Evolutionary conservation across 2,113 vertebrate genomes (phyloP), one percentile per base, ranked within the genome.

Genomic region (Malurus cyaneus): DNA sequence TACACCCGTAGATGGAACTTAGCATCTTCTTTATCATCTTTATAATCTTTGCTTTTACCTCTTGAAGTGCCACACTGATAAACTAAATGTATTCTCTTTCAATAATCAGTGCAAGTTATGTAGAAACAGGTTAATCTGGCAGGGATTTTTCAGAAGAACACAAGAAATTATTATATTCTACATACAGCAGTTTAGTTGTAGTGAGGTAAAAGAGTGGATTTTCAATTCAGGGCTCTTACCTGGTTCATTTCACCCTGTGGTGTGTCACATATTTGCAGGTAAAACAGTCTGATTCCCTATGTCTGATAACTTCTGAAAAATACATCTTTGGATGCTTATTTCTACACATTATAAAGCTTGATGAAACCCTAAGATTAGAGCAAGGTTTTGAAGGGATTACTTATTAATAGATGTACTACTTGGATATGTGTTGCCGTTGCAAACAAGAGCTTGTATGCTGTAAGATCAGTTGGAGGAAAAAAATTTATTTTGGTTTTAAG

Each of bases 371-470:
- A 57, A 77, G 49, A 59, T 76, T 66, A 42, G 21, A 69, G 61
- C 50, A 85, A 25, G 46, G 20, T 83, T 94, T 95, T 65, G 31
- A 93, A 41, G 32, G n/a, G 42, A 39, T 57, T 56, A 26, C 89
- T 95, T 95, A 73, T 96, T 94, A 74, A 84, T 44, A 94, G 32
- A 67, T 11, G 2, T 93, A 54, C 34, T 93, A 52, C 61, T 93
- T 86, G 73, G n/a, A 92, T 91, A 88, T 54, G 4, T 8, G 7
- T 69, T 94, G 79, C 49, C 71, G 9, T 88, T 52, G 18, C 52
- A 79, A 92, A 95, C 61, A 92, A 80, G 89, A 95, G 62, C 29
- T 24, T 52, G 14, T 54, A 24, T 67, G 77, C 70, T 62, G 7
- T 67, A 60, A 80, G 60, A 62, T 95, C 72, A 54, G 42, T 34